A percentile compares a stretch with the other conserved stretches of the same genome.
Conservation (phyloP, 2,113 vertebrate genomes). For the Mormyrus lacerda region DNA sequence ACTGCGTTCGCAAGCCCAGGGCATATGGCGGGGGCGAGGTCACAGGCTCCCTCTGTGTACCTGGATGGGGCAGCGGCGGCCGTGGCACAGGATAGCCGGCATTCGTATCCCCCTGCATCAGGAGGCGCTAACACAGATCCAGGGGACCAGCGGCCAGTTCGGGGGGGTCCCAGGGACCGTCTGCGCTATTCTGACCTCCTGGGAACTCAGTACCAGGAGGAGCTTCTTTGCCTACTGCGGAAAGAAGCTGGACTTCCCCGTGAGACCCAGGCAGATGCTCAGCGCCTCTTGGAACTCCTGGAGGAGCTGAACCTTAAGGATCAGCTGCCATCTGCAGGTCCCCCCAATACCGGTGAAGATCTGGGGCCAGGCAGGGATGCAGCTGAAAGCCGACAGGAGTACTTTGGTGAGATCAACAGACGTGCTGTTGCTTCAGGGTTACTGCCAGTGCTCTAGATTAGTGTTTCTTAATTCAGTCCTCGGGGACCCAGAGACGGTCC, state of each 20-base stretch:
- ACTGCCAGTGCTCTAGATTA: slow-evolving; percentile 26
- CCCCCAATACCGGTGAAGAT: slow-evolving; percentile 53
- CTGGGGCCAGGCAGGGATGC: slow-evolving; percentile 39
- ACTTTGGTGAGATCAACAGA: slow-evolving; percentile 67
- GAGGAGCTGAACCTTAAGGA: slow-evolving; percentile 61
- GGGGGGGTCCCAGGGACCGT: slow-evolving; percentile 47
- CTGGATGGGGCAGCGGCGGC: slow-evolving; percentile 45
- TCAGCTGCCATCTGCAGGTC: slow-evolving; percentile 38
- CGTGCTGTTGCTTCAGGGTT: slow-evolving; percentile 19
- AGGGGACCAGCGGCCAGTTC: slow-evolving; percentile 47
- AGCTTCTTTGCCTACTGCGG: slow-evolving; percentile 62
- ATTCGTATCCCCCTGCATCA: slow-evolving; percentile 74
- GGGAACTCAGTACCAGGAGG: slow-evolving; percentile 68
- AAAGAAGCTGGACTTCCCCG: slow-evolving; percentile 55
- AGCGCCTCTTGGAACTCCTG: slow-evolving; percentile 29
- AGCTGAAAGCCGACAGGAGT: slow-evolving; percentile 65
- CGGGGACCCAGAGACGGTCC: not conserved
- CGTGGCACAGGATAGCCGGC: slow-evolving; percentile 63
- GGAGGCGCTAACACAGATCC: slow-evolving; percentile 62
- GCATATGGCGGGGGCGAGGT: not conserved
- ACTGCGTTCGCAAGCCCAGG: slow-evolving; percentile 31
- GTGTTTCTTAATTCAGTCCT: not conserved
- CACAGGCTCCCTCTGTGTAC: slow-evolving; percentile 43
- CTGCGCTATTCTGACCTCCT: slow-evolving; percentile 62
- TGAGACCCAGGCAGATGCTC: slow-evolving; percentile 26